Conservation (phyloP, 92 coral and sea anemone genomes). For the Bergia sp. region DNA sequence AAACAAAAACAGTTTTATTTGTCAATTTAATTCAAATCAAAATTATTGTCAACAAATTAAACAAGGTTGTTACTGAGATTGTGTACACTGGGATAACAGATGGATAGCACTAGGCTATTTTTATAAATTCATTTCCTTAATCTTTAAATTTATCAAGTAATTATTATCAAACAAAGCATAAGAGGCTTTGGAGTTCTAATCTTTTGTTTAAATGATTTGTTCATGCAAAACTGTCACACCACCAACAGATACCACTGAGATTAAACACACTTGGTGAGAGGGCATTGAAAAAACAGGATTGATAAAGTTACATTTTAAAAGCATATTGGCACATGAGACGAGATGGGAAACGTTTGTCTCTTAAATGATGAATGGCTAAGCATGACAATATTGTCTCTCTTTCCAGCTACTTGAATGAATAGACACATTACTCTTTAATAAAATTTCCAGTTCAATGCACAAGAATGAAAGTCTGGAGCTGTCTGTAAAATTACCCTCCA, state of each 20-base stretch:
- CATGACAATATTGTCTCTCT: slow-evolving; percentile 23
- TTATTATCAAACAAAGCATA: background rate
- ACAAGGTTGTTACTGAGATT: background rate
- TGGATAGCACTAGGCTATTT: background rate
- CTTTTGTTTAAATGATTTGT: background rate
- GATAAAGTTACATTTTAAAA: background rate
- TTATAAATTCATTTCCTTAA: background rate
- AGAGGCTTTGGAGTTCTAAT: slow-evolving; percentile 13
- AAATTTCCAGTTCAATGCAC: slow-evolving; percentile 38
- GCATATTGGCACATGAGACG: too few species aligned
- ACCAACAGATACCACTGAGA: background rate
- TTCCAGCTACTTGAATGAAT: background rate
- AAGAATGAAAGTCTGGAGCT: background rate
- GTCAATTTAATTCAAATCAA: background rate
- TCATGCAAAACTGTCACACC: slow-evolving; percentile 28
- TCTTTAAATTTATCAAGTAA: background rate
- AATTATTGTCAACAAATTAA: background rate
- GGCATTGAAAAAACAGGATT: slow-evolving; percentile 2
- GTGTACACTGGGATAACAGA: background rate
- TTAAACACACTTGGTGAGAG: background rate
- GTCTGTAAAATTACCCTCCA: background rate
- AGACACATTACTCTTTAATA: slow-evolving; percentile 29
- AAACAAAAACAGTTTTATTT: too few species aligned
- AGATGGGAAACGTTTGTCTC: too few species aligned
- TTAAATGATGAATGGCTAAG: background rate